Conservation (phyloP, 2,888 invertebrate genomes). For the Sphaerophoria rueppellii region DNA sequence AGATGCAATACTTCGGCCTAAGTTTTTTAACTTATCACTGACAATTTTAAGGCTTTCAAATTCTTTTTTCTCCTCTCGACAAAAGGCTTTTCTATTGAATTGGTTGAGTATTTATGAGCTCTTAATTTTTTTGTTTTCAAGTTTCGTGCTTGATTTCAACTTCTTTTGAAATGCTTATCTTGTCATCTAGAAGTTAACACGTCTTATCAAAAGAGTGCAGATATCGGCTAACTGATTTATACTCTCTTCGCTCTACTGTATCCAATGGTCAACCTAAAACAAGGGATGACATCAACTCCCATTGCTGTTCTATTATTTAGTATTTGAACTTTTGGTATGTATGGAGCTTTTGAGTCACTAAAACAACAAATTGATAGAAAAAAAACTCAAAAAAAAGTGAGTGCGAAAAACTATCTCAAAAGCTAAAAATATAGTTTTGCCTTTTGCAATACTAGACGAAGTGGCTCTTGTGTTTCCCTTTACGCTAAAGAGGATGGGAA, state of each 20-base stretch:
- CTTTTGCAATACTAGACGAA: slow-evolving; percentile 33
- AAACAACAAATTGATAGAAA: slow-evolving; percentile 34
- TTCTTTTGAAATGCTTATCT: background rate
- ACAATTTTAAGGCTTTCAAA: too few species aligned
- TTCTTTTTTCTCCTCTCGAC: too few species aligned
- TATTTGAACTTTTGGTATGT: background rate
- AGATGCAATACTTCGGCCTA: too few species aligned
- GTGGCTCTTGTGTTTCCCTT: slow-evolving; percentile 14
- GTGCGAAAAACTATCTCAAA: slow-evolving; percentile 27
- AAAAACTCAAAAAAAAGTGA: slow-evolving; percentile 28
- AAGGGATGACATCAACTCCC: slow-evolving; percentile 62
- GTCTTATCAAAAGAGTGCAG: background rate
- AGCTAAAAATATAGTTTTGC: background rate
- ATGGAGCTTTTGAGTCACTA: background rate
- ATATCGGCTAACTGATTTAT: slow-evolving; percentile 21
- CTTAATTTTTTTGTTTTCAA: background rate
- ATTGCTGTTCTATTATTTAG: background rate
- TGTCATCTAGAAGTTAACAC: background rate
- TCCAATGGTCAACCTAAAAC: slow-evolving; percentile 50
- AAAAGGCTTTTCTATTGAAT: too few species aligned
- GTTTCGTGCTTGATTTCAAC: background rate
- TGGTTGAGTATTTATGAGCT: too few species aligned
- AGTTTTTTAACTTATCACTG: too few species aligned
- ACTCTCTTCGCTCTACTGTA: slow-evolving; percentile 21
- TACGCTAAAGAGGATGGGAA: background rate